Evolutionary conservation across 2,888 invertebrate species (phyloP).

Genomic region (Cheilosia scutellata): DNA sequence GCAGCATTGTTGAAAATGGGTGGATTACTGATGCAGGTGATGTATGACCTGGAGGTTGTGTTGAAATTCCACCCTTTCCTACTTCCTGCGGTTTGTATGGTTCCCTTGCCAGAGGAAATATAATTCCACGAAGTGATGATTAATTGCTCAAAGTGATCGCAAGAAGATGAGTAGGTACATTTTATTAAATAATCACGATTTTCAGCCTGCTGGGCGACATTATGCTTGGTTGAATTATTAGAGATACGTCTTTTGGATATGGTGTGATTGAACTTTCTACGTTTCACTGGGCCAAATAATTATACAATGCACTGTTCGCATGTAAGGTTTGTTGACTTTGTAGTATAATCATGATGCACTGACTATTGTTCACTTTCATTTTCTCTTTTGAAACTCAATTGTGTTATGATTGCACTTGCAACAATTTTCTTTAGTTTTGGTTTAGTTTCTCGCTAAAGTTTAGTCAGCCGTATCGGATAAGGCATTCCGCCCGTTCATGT

Average conservation of each 20-base stretch:
- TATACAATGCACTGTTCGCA: background rate
- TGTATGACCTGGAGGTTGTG: constrained; percentile 67
- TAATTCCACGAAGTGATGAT: constrained; percentile 59
- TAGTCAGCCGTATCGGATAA: constrained; percentile 31
- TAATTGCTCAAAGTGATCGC: constrained; percentile 56
- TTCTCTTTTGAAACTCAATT: constrained; percentile 58
- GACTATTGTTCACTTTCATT: constrained; percentile 64
- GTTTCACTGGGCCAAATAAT: constrained; percentile 70
- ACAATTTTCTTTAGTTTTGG: constrained; percentile 31
- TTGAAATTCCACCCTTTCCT: constrained; percentile 32
- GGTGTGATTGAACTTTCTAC: constrained; percentile 34
- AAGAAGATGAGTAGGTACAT: constrained; percentile 4
- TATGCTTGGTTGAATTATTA: constrained; percentile 8
- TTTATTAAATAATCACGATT: constrained; percentile 42
- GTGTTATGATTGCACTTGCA: constrained; percentile 41
- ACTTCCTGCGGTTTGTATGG: background rate
- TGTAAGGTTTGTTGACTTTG: constrained; percentile 27
- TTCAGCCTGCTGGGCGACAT: constrained; percentile 23
- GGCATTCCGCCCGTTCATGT: constrained; percentile 23
- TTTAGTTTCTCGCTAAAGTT: constrained; percentile 19
- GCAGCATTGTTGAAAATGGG: constrained; percentile 67
- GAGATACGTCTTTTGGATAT: constrained; percentile 1
- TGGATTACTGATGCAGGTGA: constrained; percentile 71
- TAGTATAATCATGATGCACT: constrained; percentile 20
- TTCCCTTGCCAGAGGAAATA: constrained; percentile 21